Evolutionary conservation across 1,140 invertebrate species (phyloP).

Genomic region (Lepidurus packardi): DNA sequence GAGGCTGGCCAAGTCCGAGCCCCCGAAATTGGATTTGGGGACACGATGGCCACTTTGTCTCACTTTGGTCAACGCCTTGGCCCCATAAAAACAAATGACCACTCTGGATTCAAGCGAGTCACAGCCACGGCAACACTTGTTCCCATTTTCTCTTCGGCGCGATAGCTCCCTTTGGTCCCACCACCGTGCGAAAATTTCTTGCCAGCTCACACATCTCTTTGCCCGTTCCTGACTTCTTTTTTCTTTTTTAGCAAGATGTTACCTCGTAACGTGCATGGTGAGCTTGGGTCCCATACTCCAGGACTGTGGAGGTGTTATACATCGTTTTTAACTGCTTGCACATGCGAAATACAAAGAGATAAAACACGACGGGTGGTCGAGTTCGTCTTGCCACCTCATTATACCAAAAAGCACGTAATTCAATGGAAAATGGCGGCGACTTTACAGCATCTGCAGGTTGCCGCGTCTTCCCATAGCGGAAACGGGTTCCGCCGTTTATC

Average conservation of each 20-base stretch:
- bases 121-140: not conserved
- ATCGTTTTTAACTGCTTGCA: conserved; percentile 5
- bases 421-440: not conserved
- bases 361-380: conserved; percentile 9
- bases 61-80: conserved; percentile 17
- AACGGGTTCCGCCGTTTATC: not conserved
- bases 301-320: not conserved
- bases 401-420: conserved; percentile 6
- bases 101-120: conserved; percentile 12
- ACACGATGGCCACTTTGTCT: conserved; percentile 17
- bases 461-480: not conserved
- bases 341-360: not conserved
- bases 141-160: not conserved
- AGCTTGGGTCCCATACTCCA: not conserved
- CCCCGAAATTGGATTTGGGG: conserved; percentile 18
- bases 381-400: conserved; percentile 16
- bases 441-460: not conserved
- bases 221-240: not conserved
- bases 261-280: not conserved
- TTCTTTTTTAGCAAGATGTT: not conserved
- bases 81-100: conserved; percentile 21
- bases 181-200: conserved; percentile 7
- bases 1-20: conserved; percentile 11
- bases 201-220: not conserved
- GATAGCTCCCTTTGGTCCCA: not conserved